phyloP scores from a whole-genome alignment of 2,113 vertebrate species.

The Lamprologus callipterus region DNA sequence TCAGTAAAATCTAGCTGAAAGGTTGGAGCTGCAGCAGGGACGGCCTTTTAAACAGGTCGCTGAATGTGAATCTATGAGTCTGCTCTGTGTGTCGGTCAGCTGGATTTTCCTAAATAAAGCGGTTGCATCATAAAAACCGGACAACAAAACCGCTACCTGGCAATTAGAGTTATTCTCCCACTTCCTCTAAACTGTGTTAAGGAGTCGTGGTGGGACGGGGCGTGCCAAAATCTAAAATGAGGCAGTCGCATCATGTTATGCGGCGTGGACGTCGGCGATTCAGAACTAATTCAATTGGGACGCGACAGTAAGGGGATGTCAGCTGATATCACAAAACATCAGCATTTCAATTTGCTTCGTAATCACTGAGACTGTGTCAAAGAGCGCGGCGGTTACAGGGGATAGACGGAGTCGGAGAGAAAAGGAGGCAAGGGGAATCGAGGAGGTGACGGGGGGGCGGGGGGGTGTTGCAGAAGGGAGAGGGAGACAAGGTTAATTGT shows the following conservation, averaged over 20 bases:
- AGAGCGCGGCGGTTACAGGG: conserved; percentile 1
- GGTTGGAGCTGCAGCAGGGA: conserved; percentile 17
- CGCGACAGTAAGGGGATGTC: conserved; percentile 9
- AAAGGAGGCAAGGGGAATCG: background rate
- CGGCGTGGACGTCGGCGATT: background rate
- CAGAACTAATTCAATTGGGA: conserved; percentile 34
- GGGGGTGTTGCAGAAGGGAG: background rate
- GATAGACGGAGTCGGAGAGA: background rate
- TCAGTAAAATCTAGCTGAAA: conserved; percentile 21
- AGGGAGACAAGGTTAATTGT: conserved; percentile 58
- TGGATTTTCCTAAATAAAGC: background rate
- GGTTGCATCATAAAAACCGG: background rate
- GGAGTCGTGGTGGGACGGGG: background rate
- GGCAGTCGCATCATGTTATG: background rate
- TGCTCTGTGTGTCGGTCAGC: background rate
- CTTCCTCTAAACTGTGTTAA: background rate
- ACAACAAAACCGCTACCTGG: background rate
- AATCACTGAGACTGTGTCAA: conserved; percentile 30
- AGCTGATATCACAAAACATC: conserved; percentile 36
- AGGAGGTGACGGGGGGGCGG: background rate
- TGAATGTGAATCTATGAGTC: conserved; percentile 7
- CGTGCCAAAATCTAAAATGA: background rate
- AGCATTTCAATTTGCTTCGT: conserved; percentile 12
- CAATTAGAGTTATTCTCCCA: background rate
- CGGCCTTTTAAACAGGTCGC: conserved; percentile 31